Conservation (phyloP, 2,888 invertebrate genomes). For the Lasioglossum lativentre region DNA sequence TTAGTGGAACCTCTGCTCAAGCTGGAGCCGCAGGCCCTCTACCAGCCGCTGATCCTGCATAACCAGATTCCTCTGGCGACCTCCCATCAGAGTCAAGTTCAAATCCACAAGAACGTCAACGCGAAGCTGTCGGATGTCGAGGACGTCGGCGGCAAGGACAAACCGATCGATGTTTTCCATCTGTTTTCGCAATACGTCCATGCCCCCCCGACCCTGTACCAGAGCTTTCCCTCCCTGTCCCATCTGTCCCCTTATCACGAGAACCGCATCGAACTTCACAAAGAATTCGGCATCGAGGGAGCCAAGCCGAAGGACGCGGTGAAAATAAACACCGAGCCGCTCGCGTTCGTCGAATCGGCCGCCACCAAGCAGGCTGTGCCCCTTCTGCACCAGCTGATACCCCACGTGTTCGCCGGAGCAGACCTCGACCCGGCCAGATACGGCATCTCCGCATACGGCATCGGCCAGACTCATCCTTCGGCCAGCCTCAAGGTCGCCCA, state of each 20-base stretch:
- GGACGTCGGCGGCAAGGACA: slow-evolving; percentile 19
- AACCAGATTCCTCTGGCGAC: slow-evolving; percentile 79
- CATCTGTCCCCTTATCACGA: slow-evolving; percentile 44
- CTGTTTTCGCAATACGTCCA: background rate
- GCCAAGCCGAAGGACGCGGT: slow-evolving; percentile 51
- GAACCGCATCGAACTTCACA: slow-evolving; percentile 63
- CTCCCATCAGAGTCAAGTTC: slow-evolving; percentile 77
- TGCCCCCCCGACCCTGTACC: background rate
- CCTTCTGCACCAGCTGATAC: background rate
- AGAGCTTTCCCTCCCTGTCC: slow-evolving; percentile 24
- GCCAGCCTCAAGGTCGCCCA: background rate
- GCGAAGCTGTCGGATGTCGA: slow-evolving; percentile 34
- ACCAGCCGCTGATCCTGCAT: slow-evolving; percentile 1
- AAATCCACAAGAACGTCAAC: slow-evolving; percentile 60
- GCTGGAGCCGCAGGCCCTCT: slow-evolving; percentile 1
- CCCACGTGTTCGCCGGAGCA: background rate
- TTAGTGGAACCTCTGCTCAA: background rate
- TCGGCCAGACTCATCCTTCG: slow-evolving; percentile 48
- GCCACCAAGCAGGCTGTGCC: background rate
- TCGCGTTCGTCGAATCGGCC: slow-evolving; percentile 31
- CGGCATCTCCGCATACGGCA: slow-evolving; percentile 50
- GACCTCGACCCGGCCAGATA: background rate
- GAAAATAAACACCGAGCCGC: slow-evolving; percentile 49
- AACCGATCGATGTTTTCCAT: slow-evolving; percentile 30
- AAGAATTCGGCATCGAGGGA: slow-evolving; percentile 60